Conservation (phyloP, 2,888 invertebrate species). For the Alloscopus bannaensis region DNA sequence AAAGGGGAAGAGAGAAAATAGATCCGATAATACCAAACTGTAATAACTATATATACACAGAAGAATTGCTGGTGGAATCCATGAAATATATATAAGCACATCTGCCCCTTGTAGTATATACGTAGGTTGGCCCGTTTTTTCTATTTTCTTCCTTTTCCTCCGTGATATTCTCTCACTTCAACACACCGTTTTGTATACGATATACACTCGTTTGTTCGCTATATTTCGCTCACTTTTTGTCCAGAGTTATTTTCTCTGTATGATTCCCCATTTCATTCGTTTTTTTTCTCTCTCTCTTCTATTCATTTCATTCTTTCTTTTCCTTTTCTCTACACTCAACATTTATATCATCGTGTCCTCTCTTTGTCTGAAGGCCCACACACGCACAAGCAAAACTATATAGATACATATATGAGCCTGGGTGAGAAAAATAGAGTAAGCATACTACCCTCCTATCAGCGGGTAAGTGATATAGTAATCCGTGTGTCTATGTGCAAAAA, state of each 20-base stretch:
- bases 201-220: constrained; percentile 10
- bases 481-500: too few relatives aligned
- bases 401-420: too few relatives aligned
- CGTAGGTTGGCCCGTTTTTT: not conserved
- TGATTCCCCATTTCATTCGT: constrained; percentile 6
- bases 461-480: too few relatives aligned
- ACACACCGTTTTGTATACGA: too few relatives aligned
- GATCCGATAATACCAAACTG: not conserved
- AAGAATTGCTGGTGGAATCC: too few relatives aligned
- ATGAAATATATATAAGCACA: constrained; percentile 5
- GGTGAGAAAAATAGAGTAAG: too few relatives aligned
- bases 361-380: too few relatives aligned
- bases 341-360: too few relatives aligned
- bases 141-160: not conserved
- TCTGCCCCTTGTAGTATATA: constrained; percentile 4
- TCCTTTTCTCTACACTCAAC: constrained; percentile 7
- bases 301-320: constrained; percentile 30
- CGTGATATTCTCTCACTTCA: too few relatives aligned
- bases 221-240: not conserved
- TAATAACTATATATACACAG: too few relatives aligned
- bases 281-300: constrained; percentile 13
- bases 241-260: constrained; percentile 29
- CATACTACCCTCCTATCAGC: too few relatives aligned
- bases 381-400: too few relatives aligned
- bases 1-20: constrained; percentile 14